These are phyloP conservation scores for Platyscapa corneri DNA, from an alignment of 1,140 invertebrate genomes.

Conservation along the genomic window DNA sequence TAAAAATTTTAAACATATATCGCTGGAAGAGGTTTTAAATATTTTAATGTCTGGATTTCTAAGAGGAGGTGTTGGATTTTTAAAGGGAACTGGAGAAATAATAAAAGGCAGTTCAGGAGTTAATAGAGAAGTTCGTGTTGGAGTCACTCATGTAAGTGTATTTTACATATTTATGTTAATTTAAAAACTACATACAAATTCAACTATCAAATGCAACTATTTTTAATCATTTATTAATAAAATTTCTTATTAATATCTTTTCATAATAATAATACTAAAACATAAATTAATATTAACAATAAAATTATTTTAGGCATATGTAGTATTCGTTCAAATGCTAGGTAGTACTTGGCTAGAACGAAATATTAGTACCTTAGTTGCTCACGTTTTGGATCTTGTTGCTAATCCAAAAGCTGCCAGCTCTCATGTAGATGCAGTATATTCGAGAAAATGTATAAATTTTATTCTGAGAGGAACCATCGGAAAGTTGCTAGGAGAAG, in stretches of 20 bases:
- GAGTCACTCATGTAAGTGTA: constrained; percentile 89
- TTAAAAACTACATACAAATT: no score
- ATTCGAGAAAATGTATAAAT: constrained; percentile 97
- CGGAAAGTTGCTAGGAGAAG: constrained; percentile 95
- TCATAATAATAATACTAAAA: background rate
- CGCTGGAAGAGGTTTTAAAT: constrained; percentile 92
- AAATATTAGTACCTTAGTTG: constrained; percentile 89
- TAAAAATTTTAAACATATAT: constrained; percentile 78
- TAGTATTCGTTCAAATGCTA: constrained; percentile 93
- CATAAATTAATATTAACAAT: background rate
- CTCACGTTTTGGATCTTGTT: constrained; percentile 93
- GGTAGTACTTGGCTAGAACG: constrained; percentile 95
- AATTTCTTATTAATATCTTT: no score
- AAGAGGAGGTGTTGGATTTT: constrained; percentile 93
- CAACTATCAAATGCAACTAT: background rate
- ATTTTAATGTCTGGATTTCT: constrained; percentile 96
- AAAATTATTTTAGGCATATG: constrained; percentile 85
- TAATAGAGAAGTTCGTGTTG: constrained; percentile 96
- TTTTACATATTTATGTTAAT: background rate
- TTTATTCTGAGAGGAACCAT: constrained; percentile 94
- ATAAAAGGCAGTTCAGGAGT: constrained; percentile 95
- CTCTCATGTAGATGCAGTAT: constrained; percentile 97
- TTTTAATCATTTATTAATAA: background rate
- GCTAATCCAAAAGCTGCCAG: constrained; percentile 94
- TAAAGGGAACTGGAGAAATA: constrained; percentile 96